Base-by-base conservation (phyloP, 2,113 vertebrate species). In the Phalacrocorax aristotelis region DNA sequence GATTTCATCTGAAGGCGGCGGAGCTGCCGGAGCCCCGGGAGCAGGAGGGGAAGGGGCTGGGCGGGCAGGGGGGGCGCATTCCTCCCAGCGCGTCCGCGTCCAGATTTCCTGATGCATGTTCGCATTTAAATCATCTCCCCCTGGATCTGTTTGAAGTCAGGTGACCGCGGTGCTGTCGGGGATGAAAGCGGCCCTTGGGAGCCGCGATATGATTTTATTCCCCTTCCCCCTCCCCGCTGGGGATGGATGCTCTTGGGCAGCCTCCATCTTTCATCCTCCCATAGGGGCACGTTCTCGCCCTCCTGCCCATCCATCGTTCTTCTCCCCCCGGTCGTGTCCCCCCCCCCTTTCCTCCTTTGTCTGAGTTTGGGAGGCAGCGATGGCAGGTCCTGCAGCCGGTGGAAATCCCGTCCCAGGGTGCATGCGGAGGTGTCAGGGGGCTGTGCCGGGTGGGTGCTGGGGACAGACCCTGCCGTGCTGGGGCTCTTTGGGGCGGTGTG, bases 31-130 rank as follows among this genome's bases (percentile, higher is more conserved):
- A 60, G 71, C 66, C 55, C 1, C 21, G 74, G 94, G 82, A 40
- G 75, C 5, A 9, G 72, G 62, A 32, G 76, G 93, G 90, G 69
- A 65, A 74, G 87, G 93, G 90, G 83, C 74, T 72, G 90, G 58
- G 54, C 5, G 3, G 13, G 8, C 1, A 29, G 54, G 61, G 76
- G 38, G 15, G 64, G 58, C 22, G 1, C 83, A 82, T 95, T 95
- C 92, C 83, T 88, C 89, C 46, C 80, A n/a, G 54, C 17, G 18
- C 7, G 40, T 75, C 86, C 80, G 18, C 7, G 40, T 75, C 86
- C 80, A 70, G 65, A 70, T 94, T 94, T 94, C 92, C 88, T 80
- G 88, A 52, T 71, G 91, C 38, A 14, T n/a, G 82, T 83, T 92
- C 25, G 34, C 52, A 30, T 84, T 91, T 49, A 75, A 72, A 70